Evolutionary conservation across 1,140 invertebrate species (phyloP), one percentile per base, ranked within the genome.

Genomic region (Vanessa tameamea): DNA sequence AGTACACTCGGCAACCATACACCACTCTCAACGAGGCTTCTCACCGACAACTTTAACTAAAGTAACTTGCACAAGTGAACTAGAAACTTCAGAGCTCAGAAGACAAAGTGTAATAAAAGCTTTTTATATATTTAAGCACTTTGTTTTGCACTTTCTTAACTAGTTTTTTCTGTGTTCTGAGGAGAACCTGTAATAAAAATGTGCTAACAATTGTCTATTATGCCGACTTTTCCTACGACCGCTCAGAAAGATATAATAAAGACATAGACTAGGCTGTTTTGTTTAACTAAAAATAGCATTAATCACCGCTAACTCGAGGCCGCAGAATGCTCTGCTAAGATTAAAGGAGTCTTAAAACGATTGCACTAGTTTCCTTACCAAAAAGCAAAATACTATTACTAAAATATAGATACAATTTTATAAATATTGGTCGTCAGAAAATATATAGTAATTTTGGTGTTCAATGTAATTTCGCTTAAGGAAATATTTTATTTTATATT

Each of bases 41-140:
- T 64, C 50, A 73, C 66, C 13, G 57, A 66, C 66, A 51, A 73
- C 64, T 61, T 48, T 73, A 66, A 68, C 71, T 80, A 73, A 75
- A 69, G 61, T 77, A 80, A 80, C 81, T 82, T 75, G 63, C 78
- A 73, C 71, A 81, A 81, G 59, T 79, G 68, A 76, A 75, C 74
- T 75, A 76, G 69, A 77, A 79, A 81, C 79, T 81, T 74, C 77
- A 64, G 78, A 82, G 75, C 74, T 76, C 69, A 75, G 73, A 78
- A 77, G 57, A 74, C 72, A 79, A 76, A 75, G 75, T 75, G 75
- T 77, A 76, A 77, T 76, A 82, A 80, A 78, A 81, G 73, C 75
- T 81, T 79, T 78, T 84, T 79, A 81, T 82, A 81, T 78, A 84
- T 84, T 82, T 78, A 84, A 78, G 73, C 71, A 73, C 69, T 81